Evolutionary conservation across 2,797 vertebrate genomes (phyloP).

Genomic region (Eospalax fontanierii): DNA sequence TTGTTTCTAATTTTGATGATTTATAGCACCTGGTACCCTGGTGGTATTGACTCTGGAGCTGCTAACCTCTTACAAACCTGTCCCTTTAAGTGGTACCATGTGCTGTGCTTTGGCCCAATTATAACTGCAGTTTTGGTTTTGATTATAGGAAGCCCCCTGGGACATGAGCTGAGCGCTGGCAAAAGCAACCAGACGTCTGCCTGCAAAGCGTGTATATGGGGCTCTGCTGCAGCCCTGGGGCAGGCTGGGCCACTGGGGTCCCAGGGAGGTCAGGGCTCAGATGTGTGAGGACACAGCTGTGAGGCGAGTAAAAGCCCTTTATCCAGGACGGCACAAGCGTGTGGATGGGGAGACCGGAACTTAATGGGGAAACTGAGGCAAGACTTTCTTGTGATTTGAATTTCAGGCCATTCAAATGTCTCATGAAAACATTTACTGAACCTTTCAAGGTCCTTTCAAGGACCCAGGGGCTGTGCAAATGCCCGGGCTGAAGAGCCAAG

Average conservation of each 20-base stretch:
- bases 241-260: background rate
- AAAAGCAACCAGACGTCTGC: background rate
- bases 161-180: constrained; percentile 33
- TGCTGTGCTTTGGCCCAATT: constrained; percentile 38
- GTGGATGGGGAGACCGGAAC: background rate
- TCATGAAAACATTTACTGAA: background rate
- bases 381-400: background rate
- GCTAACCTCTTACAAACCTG: constrained; percentile 83
- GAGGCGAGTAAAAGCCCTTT: background rate
- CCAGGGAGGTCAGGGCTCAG: constrained; percentile 10
- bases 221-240: background rate
- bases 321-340: background rate
- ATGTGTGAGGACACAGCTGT: background rate
- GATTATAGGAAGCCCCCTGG: constrained; percentile 72
- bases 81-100: constrained; percentile 71
- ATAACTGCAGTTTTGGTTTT: constrained; percentile 69
- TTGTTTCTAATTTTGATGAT: constrained; percentile 81
- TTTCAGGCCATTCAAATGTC: background rate
- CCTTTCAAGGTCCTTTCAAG: too few relatives aligned
- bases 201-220: background rate
- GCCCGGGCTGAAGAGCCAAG: background rate
- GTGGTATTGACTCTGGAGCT: constrained; percentile 54
- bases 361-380: background rate
- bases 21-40: constrained; percentile 71
- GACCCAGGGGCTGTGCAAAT: background rate